Percentiles rank a stretch among this genome's conserved stretches.
Evolutionary conservation across 2,888 invertebrate genomes (phyloP).

Genomic region (Machimus atricapillus): DNA sequence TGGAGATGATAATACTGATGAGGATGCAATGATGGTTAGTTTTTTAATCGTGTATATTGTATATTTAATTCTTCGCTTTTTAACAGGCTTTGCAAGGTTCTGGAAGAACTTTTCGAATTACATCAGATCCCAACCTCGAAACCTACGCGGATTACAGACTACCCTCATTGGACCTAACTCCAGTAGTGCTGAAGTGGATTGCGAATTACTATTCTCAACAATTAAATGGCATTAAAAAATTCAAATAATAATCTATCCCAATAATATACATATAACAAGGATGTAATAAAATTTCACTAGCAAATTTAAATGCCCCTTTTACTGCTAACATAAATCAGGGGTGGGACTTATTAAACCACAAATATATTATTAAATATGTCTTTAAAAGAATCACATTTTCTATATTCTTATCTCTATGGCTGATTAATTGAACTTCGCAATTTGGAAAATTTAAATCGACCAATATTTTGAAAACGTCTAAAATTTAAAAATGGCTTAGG

Average conservation of each 20-base stretch:
- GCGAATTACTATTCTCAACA: constrained; percentile 50
- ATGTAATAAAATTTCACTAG: background rate
- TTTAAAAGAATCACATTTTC: background rate
- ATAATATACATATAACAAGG: background rate
- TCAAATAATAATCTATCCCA: background rate
- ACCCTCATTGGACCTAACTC: constrained; percentile 73
- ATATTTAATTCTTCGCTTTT: background rate
- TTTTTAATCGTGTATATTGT: background rate
- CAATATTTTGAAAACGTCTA: background rate
- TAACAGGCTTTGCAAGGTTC: constrained; percentile 72
- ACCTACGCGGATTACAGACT: constrained; percentile 76
- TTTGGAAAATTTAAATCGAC: background rate
- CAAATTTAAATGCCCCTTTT: background rate
- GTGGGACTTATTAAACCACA: background rate
- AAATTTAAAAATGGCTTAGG: too few species aligned
- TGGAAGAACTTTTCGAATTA: constrained; percentile 78
- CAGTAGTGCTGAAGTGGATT: constrained; percentile 76
- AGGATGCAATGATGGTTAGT: constrained; percentile 84
- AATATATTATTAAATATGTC: background rate
- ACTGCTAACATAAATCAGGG: background rate
- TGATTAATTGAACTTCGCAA: background rate
- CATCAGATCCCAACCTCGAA: constrained; percentile 71
- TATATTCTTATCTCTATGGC: background rate
- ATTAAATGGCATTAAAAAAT: background rate
- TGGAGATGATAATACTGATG: constrained; percentile 88